These are phyloP conservation scores for Microcebus jonahi DNA, from an alignment of 2,113 vertebrate genomes.

Conservation along the genomic window DNA sequence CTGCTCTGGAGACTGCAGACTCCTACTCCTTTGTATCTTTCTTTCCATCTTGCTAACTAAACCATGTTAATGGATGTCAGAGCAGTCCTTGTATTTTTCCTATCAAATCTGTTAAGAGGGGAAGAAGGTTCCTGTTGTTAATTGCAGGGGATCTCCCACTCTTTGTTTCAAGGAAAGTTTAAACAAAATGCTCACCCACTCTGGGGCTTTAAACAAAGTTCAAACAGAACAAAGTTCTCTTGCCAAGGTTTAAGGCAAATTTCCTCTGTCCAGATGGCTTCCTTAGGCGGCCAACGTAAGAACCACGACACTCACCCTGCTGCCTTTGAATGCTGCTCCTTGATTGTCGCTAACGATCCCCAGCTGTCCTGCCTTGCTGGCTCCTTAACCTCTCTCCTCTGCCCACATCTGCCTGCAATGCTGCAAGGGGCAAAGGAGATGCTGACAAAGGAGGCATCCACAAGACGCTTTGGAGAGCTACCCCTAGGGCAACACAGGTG, in stretches of 20 bases:
- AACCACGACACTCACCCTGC: conserved; percentile 70
- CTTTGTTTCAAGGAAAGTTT: conserved; percentile 83
- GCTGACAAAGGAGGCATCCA: background rate
- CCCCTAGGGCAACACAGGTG: conserved; percentile 38
- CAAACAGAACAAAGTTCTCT: conserved; percentile 80
- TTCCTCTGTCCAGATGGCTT: conserved; percentile 82
- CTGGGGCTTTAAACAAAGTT: conserved; percentile 82
- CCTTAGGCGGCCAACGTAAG: conserved; percentile 67
- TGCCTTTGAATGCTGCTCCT: conserved; percentile 71
- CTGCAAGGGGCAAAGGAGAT: background rate
- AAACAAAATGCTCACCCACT: conserved; percentile 83
- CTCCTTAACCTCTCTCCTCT: conserved; percentile 44
- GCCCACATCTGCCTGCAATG: conserved; percentile 65
- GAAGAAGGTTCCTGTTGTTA: conserved; percentile 76
- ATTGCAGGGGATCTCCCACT: conserved; percentile 79
- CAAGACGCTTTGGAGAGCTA: background rate
- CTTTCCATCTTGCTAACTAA: background rate
- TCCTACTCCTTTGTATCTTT: background rate
- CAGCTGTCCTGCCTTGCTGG: conserved; percentile 70
- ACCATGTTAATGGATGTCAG: conserved; percentile 51
- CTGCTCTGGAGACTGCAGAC: background rate
- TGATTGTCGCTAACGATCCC: conserved; percentile 79
- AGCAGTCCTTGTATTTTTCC: conserved; percentile 54
- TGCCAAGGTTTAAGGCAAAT: conserved; percentile 81
- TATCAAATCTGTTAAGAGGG: conserved; percentile 64